Evolutionary conservation across 2,888 invertebrate species (phyloP), one percentile per base, ranked within the genome.

Genomic region (Brachyopa scutellaris): DNA sequence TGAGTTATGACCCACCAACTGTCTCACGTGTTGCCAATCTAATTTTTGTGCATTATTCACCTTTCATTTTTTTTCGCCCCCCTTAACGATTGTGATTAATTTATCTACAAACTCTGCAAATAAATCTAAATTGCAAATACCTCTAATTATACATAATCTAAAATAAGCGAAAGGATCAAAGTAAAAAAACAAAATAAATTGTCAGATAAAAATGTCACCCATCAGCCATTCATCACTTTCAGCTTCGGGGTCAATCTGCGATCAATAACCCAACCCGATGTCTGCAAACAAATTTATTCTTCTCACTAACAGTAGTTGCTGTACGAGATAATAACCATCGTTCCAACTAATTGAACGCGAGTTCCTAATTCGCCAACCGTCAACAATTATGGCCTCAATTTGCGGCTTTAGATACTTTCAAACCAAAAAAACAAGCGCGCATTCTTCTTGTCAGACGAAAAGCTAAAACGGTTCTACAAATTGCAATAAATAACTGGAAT

Each of bases 251-350:
- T 55, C 55, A 55, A 55, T 36, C 55, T 23, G 36, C 13, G 55
- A 55, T 55, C 55, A 38, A 21, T 55, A 36, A 36, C 21, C 55
- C 13, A 55, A 55, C 55, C 55, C 36, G 55, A 55, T n/a, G n/a
- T 36, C 36, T 13, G 17, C 21, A 15, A 31, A 4, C 26, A 17
- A 26, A 47, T 23, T 11, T n/a, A n/a, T n/a, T n/a, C n/a, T n/a
- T n/a, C n/a, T n/a, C n/a, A n/a, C n/a, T n/a, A n/a, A n/a, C n/a
- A n/a, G n/a, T n/a, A n/a, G n/a, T n/a, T n/a, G n/a, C n/a, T n/a
- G n/a, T n/a, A n/a, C n/a, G n/a, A n/a, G n/a, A n/a, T n/a, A n/a
- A n/a, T 11, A 5, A 19, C n/a, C 31, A 21, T 49, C 49, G 8
- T 21, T 42, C 3, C 53, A 3, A 2, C 55, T 55, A 55, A 55